A percentile compares a stretch with the other conserved stretches of the same genome.
phyloP scores from a whole-genome alignment of 2,113 vertebrate species.

The Poeciliopsis prolifica region DNA sequence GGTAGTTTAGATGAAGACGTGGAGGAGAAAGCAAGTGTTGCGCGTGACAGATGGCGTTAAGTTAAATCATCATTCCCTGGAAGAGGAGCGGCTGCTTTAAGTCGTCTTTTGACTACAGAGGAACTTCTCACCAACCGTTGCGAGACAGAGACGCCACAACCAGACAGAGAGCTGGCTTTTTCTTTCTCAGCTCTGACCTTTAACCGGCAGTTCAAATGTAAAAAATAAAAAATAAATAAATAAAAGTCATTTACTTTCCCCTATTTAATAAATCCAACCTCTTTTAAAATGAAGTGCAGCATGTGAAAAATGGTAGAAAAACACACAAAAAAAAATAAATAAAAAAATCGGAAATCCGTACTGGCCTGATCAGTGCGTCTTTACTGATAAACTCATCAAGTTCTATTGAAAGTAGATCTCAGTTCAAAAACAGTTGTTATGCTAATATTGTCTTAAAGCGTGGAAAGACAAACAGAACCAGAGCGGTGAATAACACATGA shows the following conservation, averaged over 20 bases:
- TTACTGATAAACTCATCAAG: neutral
- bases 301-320: neutral
- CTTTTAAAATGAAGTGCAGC: neutral
- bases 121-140: neutral
- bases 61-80: constrained; percentile 7
- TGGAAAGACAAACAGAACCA: constrained; percentile 55
- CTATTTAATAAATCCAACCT: neutral
- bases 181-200: neutral
- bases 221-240: too few species aligned
- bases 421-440: constrained; percentile 62
- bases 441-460: constrained; percentile 62
- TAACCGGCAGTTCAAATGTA: too few species aligned
- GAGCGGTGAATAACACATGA: constrained; percentile 60
- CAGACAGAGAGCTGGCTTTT: neutral
- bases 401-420: constrained; percentile 1
- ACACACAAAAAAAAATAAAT: too few species aligned
- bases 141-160: neutral
- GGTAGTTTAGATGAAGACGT: constrained; percentile 8
- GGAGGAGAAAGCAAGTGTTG: constrained; percentile 24
- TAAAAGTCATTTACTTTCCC: too few species aligned
- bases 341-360: neutral
- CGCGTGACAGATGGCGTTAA: constrained; percentile 17
- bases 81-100: neutral
- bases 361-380: neutral
- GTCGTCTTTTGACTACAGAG: neutral